Evolutionary conservation across 2,888 invertebrate genomes (phyloP).

Genomic region (Eristalinus sepulchralis): DNA sequence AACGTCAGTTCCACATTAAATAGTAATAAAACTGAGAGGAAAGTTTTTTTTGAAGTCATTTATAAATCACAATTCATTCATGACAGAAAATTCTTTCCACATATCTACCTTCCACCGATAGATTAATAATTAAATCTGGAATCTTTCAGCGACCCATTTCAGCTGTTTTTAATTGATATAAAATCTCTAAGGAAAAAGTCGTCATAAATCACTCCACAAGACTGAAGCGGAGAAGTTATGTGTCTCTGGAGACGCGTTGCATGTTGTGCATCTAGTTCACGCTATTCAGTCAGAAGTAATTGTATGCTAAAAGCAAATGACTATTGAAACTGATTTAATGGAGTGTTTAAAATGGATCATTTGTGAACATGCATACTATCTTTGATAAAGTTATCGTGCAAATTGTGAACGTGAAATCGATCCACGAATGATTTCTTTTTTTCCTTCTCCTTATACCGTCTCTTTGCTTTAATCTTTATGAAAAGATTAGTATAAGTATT

Average conservation of each 20-base stretch:
- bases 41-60: background rate
- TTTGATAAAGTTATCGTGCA: background rate
- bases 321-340: background rate
- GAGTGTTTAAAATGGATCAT: background rate
- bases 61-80: background rate
- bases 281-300: background rate
- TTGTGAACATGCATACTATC: background rate
- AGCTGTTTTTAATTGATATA: background rate
- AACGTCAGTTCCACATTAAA: background rate
- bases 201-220: background rate
- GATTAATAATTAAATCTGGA: background rate
- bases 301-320: background rate
- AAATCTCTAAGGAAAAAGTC: background rate
- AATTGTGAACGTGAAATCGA: background rate
- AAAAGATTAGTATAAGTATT: background rate
- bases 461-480: background rate
- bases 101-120: background rate
- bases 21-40: background rate
- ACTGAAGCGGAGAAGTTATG: background rate
- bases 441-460: too few species aligned
- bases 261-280: slow-evolving; percentile 5
- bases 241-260: slow-evolving; percentile 19
- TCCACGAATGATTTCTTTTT: too few species aligned
- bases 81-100: background rate
- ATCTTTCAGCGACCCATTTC: background rate